Base-by-base conservation (phyloP, 1,140 invertebrate species). In the Batillaria attramentaria region DNA sequence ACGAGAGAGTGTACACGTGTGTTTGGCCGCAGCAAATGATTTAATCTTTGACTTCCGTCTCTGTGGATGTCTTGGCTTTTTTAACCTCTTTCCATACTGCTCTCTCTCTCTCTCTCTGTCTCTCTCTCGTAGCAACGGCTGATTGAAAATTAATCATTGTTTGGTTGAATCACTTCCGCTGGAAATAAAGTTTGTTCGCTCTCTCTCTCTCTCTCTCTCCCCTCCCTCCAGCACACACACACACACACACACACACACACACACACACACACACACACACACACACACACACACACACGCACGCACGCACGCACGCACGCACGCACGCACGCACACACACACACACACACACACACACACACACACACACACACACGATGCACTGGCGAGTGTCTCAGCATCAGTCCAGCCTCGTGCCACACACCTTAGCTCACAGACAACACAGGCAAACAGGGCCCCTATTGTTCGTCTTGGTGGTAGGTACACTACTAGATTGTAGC, bases 211-310 rank as follows among this genome's bases (percentile, higher is more conserved):
- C 24, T 13, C 24, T 50, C 24, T 50, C 10, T 50, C 10, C 46
- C 6, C 24, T 31, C 6, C 24, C 57, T 31, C 57, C 57, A 60
- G 24, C 57, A 10, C 6, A 10, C 24, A 10, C 6, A 60, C 57
- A 31, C 6, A 60, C 24, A 24, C 57, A 60, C 57, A 60, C 57
- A 60, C 57, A 60, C 57, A 60, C 57, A 60, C 57, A 60, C 57
- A 60, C 57, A 60, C 57, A 24, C 57, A 60, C 57, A 24, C 57
- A 60, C 57, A 60, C 57, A 60, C 57, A 60, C 57, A 60, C 24
- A n/a, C 57, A 60, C 57, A 60, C 24, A 24, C 31, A n/a, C 6
- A 31, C 57, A 60, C 31, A 31, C 57, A 24, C 24, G 31, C 6
- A 60, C 6, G 24, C 57, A 6, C 24, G 24, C 57, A 60, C 6